Percentiles rank a stretch among this genome's conserved stretches.
Evolutionary conservation across 2,888 invertebrate species (phyloP).

Genomic region (Amblyjoppa proteus): DNA sequence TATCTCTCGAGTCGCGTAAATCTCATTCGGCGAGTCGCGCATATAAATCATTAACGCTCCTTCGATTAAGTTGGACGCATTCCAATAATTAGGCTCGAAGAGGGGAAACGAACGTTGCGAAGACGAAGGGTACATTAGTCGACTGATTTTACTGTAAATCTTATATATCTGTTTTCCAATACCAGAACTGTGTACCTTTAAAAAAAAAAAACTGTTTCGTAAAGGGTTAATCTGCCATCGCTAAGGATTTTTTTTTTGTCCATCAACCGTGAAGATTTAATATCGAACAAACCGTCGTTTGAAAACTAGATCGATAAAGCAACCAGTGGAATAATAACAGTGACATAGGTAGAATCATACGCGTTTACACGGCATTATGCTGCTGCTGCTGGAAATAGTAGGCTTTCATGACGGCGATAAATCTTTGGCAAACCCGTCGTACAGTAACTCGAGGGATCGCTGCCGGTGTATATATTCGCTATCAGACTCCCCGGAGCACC

Average conservation of each 20-base stretch:
- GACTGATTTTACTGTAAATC: too few species aligned
- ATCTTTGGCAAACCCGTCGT: constrained; percentile 60
- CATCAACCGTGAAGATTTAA: constrained; percentile 35
- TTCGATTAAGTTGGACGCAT: constrained; percentile 21
- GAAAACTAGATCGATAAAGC: constrained; percentile 41
- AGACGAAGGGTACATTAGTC: neutral
- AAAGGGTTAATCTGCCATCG: neutral
- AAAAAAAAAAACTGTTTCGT: neutral
- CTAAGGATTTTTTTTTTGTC: constrained; percentile 11
- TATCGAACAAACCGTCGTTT: constrained; percentile 58
- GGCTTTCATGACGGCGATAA: constrained; percentile 65
- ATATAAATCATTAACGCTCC: constrained; percentile 28
- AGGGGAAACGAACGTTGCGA: too few species aligned
- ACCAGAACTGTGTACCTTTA: neutral
- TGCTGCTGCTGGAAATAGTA: constrained; percentile 41
- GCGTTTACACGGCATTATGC: constrained; percentile 38
- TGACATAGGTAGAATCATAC: constrained; percentile 46
- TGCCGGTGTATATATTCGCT: constrained; percentile 30
- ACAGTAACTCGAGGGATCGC: constrained; percentile 55
- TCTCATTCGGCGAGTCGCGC: constrained; percentile 3
- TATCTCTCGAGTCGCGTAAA: constrained; percentile 23
- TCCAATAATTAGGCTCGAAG: constrained; percentile 34
- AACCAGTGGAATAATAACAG: constrained; percentile 40
- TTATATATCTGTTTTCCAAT: neutral
- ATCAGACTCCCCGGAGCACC: constrained; percentile 24